Conservation (phyloP, 1,140 invertebrate species). For the Pseudomyrmex flavicornis region DNA sequence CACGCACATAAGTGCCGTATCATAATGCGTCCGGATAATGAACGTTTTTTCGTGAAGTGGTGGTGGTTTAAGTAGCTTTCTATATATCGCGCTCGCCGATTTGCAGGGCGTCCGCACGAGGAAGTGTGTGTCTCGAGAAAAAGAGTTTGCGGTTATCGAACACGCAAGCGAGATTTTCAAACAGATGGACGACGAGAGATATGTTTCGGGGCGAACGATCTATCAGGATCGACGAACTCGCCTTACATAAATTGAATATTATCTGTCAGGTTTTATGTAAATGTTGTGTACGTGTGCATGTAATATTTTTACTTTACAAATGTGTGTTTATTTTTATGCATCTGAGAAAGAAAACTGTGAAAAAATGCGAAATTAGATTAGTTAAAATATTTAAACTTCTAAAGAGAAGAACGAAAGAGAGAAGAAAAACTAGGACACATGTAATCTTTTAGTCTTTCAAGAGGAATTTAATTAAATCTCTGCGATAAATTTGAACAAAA, state of each 20-base stretch:
- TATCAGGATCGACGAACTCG: slow-evolving; percentile 12
- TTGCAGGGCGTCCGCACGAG: slow-evolving; percentile 14
- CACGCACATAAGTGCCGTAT: slow-evolving; percentile 69
- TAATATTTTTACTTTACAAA: no score
- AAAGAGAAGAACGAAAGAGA: no score
- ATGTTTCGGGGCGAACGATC: slow-evolving; percentile 26
- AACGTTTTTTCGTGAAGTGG: slow-evolving; percentile 58
- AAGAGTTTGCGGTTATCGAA: slow-evolving; percentile 21
- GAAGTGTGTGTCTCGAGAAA: slow-evolving; percentile 34
- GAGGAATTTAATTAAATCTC: no score
- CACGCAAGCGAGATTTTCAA: slow-evolving; percentile 37
- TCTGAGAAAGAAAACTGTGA: no score
- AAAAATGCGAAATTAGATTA: no score
- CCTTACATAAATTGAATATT: slow-evolving; percentile 27
- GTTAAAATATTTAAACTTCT: no score
- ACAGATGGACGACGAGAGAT: slow-evolving; percentile 41
- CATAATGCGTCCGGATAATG: slow-evolving; percentile 71
- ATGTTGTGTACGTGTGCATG: not conserved
- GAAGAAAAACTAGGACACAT: no score
- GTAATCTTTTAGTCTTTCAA: no score
- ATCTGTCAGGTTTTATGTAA: not conserved
- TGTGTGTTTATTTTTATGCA: no score
- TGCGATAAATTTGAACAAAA: no score
- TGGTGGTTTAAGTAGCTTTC: slow-evolving; percentile 71
- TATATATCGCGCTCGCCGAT: slow-evolving; percentile 59